Evolutionary conservation across 2,888 invertebrate species (phyloP), one percentile per base, ranked within the genome.

Genomic region (Tethea ocularis): DNA sequence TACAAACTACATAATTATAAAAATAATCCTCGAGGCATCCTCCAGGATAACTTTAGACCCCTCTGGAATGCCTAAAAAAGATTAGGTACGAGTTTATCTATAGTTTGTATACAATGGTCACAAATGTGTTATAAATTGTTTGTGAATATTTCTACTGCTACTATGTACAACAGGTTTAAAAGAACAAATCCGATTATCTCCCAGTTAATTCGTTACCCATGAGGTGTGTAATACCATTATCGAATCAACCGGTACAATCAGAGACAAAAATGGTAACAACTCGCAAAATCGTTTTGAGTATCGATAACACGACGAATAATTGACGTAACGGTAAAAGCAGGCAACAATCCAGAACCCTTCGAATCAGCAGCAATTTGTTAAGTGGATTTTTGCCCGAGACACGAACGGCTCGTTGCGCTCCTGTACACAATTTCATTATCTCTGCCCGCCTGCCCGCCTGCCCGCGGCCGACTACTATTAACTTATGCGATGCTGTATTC

Each of bases 321-420:
- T 87, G 91, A 89, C 87, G 86, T 83, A 80, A 84, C 87, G 86
- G 89, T 88, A 89, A 89, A 89, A 91, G 88, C 89, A 86, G 88
- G 83, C 90, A 91, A 89, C 91, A 91, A 91, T 90, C 91, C 91
- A 87, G 88, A 91, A 88, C 92, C 92, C 90, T 89, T 86, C 91
- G 91, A 92, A 93, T 93, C 93, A 92, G 91, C 93, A 90, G 92
- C 93, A 93, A 93, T 93, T 93, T 93, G 93, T 93, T 93, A 93
- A 93, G 93, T 93, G 93, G 93, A 93, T 93, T 93, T 93, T 93
- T 93, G 91, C 86, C 88, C 91, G 93, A 92, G 92, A 91, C 92
- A 90, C 89, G 91, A 89, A 88, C 91, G 91, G 84, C 89, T 89
- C 93, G 92, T 87, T 90, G 91, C 93, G 92, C 92, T 89, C 84